Evolutionary conservation across 2,113 vertebrate genomes (phyloP), one percentile per base, ranked within the genome.

Genomic region (Pyrgilauda ruficollis): DNA sequence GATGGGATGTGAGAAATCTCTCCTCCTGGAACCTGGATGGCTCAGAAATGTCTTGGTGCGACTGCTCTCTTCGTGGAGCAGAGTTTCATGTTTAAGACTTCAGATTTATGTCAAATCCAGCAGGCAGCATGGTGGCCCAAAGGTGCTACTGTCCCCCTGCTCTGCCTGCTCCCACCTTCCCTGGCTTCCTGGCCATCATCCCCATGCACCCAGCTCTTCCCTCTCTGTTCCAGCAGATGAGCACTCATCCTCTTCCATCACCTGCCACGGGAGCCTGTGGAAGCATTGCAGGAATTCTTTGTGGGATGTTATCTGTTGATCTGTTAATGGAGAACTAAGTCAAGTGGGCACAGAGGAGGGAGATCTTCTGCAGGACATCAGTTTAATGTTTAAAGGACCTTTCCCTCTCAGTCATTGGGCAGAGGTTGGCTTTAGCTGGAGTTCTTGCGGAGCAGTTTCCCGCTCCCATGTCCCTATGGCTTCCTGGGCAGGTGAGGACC

Each of bases 111-210:
- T 26, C n/a, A 27, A 62, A 49, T 14, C 31, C 59, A 2, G 1
- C 0, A 0, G 55, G 15, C 39, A 64, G 72, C 1, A 0, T 2
- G 18, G 44, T 61, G n/a, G 26, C 41, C 41, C 55, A 6, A 6
- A 55, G 2, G 6, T 1, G 7, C 19, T 0, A 0, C 64, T 39
- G 15, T 39, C 39, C 35, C 50, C 43, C 9, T 0, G 1, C 2
- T 28, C 33, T 59, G 23, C 43, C 55, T 16, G 8, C 22, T 62
- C 17, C 53, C 27, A 3, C 46, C 28, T 41, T 61, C 23, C 53
- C 16, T 31, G 55, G 49, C 11, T 1, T n/a, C 50, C 27, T 23
- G 37, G 55, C 61, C 59, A 15, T 13, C 20, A 7, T 4, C 55
- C 43, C 66, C 5, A 1, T 3, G n/a, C 5, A 12, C 30, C 20